Evolutionary conservation across 2,113 vertebrate species (phyloP).

Genomic region (Holacanthus passer): DNA sequence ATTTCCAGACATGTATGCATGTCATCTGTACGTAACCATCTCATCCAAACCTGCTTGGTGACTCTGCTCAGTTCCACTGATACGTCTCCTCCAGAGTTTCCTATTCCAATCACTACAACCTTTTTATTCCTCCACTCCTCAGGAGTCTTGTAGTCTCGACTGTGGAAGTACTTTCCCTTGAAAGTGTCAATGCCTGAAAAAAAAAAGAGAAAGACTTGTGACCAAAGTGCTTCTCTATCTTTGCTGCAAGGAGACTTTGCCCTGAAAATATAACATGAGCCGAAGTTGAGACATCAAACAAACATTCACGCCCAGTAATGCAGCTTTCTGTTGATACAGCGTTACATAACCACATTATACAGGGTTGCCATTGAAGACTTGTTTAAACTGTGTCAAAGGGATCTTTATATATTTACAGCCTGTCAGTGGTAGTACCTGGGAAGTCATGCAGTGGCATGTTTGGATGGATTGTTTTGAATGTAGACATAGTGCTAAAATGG

Average conservation of each 20-base stretch:
- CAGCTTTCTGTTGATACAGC: not conserved
- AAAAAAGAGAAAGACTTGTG: constrained; percentile 12
- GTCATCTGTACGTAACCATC: not conserved
- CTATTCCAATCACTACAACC: constrained; percentile 90
- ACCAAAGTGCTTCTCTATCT: not conserved
- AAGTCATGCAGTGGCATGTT: too few relatives aligned
- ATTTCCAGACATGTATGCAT: not conserved
- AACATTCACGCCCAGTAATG: not conserved
- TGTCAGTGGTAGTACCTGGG: not conserved
- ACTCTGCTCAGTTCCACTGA: constrained; percentile 93
- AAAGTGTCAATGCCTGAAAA: constrained; percentile 91
- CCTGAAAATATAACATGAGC: not conserved
- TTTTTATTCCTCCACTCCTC: constrained; percentile 86
- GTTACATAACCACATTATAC: not conserved
- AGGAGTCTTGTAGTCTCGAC: constrained; percentile 91
- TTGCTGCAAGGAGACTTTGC: too few relatives aligned
- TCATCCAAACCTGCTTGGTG: constrained; percentile 88
- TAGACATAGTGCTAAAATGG: too few relatives aligned
- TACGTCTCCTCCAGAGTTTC: constrained; percentile 94
- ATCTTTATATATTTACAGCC: not conserved
- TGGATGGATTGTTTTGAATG: too few relatives aligned
- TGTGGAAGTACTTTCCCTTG: constrained; percentile 90
- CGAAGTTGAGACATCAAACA: not conserved
- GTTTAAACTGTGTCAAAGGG: constrained; percentile 1
- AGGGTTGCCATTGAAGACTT: not conserved